Base-by-base conservation (phyloP, 2,797 vertebrate genomes). In the Pempheris klunzingeri region DNA sequence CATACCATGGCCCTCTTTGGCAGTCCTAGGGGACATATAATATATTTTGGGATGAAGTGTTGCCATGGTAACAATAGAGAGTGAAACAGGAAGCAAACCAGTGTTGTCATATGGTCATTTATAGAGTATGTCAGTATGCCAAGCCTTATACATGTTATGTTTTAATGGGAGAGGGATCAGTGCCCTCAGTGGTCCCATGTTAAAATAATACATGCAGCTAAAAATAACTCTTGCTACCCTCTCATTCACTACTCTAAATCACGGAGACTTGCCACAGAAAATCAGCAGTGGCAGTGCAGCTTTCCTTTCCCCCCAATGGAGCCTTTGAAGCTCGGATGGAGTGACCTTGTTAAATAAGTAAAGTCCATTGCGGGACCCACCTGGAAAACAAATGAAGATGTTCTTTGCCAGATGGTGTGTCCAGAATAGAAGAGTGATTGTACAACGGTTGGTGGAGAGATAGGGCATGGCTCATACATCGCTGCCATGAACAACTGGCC, bases 341-440 rank as follows among this genome's bases (percentile, higher is more conserved):
- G 76, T 91, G 91, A 93, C 92, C 92, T 90, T 91, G 90, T 90
- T 93, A 83, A 93, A 92, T 93, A 92, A 91, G 87, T 93, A 78
- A 91, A 87, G 84, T 86, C 89, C 85, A 80, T 68, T 50, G 80
- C 74, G 47, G 60, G 72, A 86, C 74, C 73, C 85, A 91, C 86
- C 86, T 92, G 87, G 88, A 92, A 87, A 86, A 92, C 78, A 87
- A 91, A 92, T 90, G 80, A 92, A 92, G 81, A 86, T 28, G 80
- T 65, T 82, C 77, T 47, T 67, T 38, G 70, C 83, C 71, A 82
- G 78, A 82, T 71, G 80, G 72, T 17, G 78, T 75, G 79, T 83
- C 83, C 76, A 49, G 82, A 86, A 87, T 54, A 73, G 75, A 85
- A 66, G 73, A 86, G 81, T 32, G 47, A 81, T 62, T 54, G 66